Evolutionary conservation across 2,888 invertebrate species (phyloP).

Genomic region (Formica aserva): DNA sequence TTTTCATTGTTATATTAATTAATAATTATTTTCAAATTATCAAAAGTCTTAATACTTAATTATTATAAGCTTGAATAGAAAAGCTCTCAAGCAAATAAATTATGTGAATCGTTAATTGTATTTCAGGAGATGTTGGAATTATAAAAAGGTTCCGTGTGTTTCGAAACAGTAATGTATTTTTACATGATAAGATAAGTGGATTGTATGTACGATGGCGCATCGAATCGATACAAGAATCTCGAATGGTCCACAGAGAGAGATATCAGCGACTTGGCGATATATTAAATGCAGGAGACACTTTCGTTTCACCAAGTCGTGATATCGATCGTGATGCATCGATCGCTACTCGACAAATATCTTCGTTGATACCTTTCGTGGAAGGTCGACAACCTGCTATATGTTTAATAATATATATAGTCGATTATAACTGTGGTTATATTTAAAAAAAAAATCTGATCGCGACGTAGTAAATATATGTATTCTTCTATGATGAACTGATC

Average conservation of each 20-base stretch:
- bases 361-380: constrained; percentile 1
- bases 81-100: constrained; percentile 1
- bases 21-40: constrained; percentile 13
- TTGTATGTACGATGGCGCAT: constrained; percentile 61
- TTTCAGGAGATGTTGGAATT: constrained; percentile 60
- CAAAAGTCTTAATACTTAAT: background rate
- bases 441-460: background rate
- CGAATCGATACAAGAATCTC: constrained; percentile 64
- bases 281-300: constrained; percentile 20
- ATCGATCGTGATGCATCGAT: constrained; percentile 22
- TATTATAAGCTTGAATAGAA: background rate
- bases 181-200: constrained; percentile 63
- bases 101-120: constrained; percentile 29
- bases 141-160: constrained; percentile 71
- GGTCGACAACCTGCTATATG: constrained; percentile 16
- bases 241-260: constrained; percentile 23
- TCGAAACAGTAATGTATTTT: constrained; percentile 73
- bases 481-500: constrained; percentile 44
- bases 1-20: background rate
- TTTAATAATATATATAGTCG: constrained; percentile 10
- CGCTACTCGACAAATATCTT: constrained; percentile 34
- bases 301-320: constrained; percentile 18
- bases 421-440: constrained; percentile 9
- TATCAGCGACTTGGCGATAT: constrained; percentile 17
- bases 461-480: constrained; percentile 1